A percentile compares a stretch with the other conserved stretches of the same genome.
phyloP scores from a whole-genome alignment of 1,140 invertebrate genomes.

The Trichoplusia ni region DNA sequence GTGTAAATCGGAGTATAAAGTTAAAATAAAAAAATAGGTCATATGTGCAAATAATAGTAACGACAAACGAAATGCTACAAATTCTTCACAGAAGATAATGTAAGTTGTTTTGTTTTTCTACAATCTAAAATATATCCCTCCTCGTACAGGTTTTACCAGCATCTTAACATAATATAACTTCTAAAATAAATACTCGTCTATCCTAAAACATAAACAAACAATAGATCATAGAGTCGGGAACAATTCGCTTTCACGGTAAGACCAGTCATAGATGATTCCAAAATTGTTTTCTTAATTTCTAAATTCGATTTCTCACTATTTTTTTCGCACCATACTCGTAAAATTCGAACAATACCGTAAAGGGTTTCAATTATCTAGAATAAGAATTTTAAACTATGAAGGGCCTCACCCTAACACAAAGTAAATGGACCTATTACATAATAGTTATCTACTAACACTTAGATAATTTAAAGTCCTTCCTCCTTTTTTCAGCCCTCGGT shows the following conservation, averaged over 20 bases:
- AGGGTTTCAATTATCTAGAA: background rate
- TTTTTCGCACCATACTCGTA: background rate
- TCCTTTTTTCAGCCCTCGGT: too few species aligned
- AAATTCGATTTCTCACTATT: conserved; percentile 10
- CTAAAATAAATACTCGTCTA: too few species aligned
- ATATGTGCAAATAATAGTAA: background rate
- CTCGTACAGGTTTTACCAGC: too few species aligned
- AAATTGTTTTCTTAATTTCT: background rate
- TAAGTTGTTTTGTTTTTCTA: too few species aligned
- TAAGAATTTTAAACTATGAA: background rate
- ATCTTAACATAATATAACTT: too few species aligned
- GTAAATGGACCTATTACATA: background rate
- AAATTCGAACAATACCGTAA: background rate
- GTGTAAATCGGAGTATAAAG: too few species aligned
- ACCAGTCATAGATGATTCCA: background rate
- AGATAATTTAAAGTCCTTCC: too few species aligned
- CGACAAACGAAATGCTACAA: background rate
- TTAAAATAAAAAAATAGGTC: too few species aligned
- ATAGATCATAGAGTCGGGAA: background rate
- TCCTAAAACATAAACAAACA: background rate
- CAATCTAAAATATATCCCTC: too few species aligned
- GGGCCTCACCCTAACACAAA: background rate
- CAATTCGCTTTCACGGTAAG: background rate
- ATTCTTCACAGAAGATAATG: background rate
- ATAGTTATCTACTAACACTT: too few species aligned